Percentiles rank a stretch among this genome's conserved stretches.
Evolutionary conservation across 92 coral and sea anemone species (phyloP).

Genomic region (Siderastrea siderea): DNA sequence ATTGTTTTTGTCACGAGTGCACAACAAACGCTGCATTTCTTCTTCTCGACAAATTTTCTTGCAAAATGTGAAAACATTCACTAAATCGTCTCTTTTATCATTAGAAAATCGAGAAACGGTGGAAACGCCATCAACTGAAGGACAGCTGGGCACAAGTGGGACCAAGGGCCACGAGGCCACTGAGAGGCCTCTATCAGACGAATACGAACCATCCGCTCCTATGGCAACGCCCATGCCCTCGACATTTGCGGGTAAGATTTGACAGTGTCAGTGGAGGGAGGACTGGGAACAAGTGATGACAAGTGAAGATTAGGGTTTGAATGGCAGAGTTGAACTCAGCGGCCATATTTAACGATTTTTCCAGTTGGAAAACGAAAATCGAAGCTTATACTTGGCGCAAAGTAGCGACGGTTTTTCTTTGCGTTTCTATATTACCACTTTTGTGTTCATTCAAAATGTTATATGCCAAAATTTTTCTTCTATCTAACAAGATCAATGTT

Average conservation of each 20-base stretch:
- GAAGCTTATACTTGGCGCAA: no score
- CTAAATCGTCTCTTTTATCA: background rate
- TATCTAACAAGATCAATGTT: no score
- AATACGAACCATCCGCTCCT: slow-evolving; percentile 5
- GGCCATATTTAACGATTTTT: no score
- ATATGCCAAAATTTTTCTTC: no score
- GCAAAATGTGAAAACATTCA: background rate
- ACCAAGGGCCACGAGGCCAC: slow-evolving; percentile 33
- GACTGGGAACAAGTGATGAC: background rate
- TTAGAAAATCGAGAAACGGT: slow-evolving; percentile 10
- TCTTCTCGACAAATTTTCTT: no score
- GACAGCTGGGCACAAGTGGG: background rate
- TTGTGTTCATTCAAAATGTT: no score
- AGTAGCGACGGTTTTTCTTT: no score
- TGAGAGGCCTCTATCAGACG: slow-evolving; percentile 21
- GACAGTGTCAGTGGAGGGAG: background rate
- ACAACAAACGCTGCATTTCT: background rate
- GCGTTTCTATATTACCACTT: no score
- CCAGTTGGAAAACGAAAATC: no score
- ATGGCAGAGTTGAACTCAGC: no score
- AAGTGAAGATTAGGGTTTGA: background rate
- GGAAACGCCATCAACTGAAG: slow-evolving; percentile 12
- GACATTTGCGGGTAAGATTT: slow-evolving; percentile 43
- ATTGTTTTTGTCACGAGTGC: no score
- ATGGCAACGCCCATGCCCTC: slow-evolving; percentile 45